Evolutionary conservation across 92 coral and sea anemone species (phyloP), one percentile per base, ranked within the genome.

Genomic region (Ricordea florida): DNA sequence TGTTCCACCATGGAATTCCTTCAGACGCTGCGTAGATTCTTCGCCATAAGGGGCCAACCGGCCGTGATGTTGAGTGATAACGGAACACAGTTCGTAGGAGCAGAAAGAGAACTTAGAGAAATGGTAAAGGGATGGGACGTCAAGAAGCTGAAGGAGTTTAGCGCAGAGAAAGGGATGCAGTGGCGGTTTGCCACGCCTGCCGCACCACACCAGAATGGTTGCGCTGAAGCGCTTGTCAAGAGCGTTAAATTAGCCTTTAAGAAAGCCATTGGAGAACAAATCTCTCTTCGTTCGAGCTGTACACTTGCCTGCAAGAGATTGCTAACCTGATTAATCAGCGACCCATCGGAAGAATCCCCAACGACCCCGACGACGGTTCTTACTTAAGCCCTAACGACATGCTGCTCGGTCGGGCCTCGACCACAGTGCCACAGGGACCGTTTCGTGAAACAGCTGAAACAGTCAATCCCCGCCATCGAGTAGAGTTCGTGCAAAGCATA

Each of bases 301-400:
- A 80, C 82, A 84, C 85, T n/a, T 84, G 85, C 24, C 52, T 85
- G n/a, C 57, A 79, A 24, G 90, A 85, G 47, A 41, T 74, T 23
- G 87, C 69, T 11, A 87, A 87, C 61, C 71, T 87, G 48, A 79
- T 80, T n/a, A 87, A 87, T 57, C 88, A 87, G 30, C 89, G 89
- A 28, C 88, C 85, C 6, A 81, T 81, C 59, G 82, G 92, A 16
- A 28, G 81, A 57, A 13, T 74, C 21, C 87, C 91, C 3, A 86
- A 72, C 43, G 82, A 80, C 51, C 86, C 86, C 2, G 90, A 85
- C 30, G 90, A 78, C 31, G 86, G 82, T 11, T 17, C 82, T 1
- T 69, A 66, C 66, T 13, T 85, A n/a, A 78, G 82, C 27, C 91
- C 82, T 10, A 87, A 87, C 36, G 87, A 87, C 78, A 76, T 82